These are phyloP conservation scores for Drosophila elegans DNA, from an alignment of 1,140 invertebrate species.

Conservation along the genomic window DNA sequence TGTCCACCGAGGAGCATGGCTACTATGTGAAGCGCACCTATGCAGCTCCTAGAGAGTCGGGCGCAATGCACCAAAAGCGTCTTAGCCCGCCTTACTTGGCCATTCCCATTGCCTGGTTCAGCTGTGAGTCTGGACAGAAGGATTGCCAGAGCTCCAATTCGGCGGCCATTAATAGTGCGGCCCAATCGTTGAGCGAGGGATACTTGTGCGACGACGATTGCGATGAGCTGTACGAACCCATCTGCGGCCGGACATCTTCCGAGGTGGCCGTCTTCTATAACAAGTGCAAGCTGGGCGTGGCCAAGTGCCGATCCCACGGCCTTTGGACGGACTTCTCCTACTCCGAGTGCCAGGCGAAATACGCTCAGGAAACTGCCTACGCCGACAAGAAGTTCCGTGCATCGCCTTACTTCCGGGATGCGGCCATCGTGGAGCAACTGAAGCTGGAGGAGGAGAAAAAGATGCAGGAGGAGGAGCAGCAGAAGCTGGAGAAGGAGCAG, in stretches of 20 bases:
- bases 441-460: constrained; percentile 11
- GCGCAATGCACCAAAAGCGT: constrained; percentile 23
- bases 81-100: constrained; percentile 71
- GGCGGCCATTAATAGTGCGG: constrained; percentile 57
- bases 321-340: constrained; percentile 67
- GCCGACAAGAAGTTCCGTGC: constrained; percentile 71
- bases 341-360: constrained; percentile 62
- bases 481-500: constrained; percentile 35
- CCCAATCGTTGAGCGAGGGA: constrained; percentile 63
- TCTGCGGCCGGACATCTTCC: constrained; percentile 68
- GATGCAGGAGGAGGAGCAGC: constrained; percentile 7
- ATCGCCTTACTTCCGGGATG: constrained; percentile 66
- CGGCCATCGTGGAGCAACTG: constrained; percentile 29
- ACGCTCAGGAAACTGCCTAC: constrained; percentile 70
- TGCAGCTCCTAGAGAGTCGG: constrained; percentile 20
- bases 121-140: constrained; percentile 39
- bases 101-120: constrained; percentile 80
- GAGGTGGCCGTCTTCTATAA: constrained; percentile 81
- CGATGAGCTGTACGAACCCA: constrained; percentile 69
- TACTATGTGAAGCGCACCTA: constrained; percentile 82
- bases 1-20: constrained; percentile 79
- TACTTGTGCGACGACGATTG: constrained; percentile 82
- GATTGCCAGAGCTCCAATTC: constrained; percentile 60
- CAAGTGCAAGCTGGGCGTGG: constrained; percentile 75
- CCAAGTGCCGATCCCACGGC: constrained; percentile 79